Base-by-base conservation (phyloP, 2,888 invertebrate species). In the Eupithecia exiguata region DNA sequence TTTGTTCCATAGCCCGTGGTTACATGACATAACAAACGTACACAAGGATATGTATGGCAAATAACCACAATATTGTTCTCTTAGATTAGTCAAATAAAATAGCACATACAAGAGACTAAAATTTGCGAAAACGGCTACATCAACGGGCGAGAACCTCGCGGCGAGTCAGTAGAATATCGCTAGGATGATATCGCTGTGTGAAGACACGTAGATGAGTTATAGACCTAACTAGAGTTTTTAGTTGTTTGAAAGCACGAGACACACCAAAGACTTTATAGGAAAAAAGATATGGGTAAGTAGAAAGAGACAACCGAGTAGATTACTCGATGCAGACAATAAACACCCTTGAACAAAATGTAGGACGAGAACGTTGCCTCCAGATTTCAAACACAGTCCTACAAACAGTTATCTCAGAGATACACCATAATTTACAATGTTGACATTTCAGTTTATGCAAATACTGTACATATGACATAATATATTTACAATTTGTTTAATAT, bases 381-480 rank as follows among this genome's bases (percentile, higher is more conserved):
- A 72, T 65, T 63, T 63, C 30, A 46, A 66, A 66, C 16, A 66
- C 40, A 58, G 58, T 25, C 14, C 12, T 14, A 14, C 65, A 21
- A 66, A 66, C 66, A 66, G 49, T 53, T 65, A 65, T 65, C 63
- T 70, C 36, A 0, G 53, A 67, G 38, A 58, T 14, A 71, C 63
- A 69, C 49, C 58, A 68, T 70, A 58, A 73, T 66, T 61, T 70
- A 71, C 74, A 62, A 68, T 70, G 69, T 68, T 68, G 71, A 72
- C 62, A 69, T 65, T 71, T 71, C 67, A 71, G 46, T 74, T 71
- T 72, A 72, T 74, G 73, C 67, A 79, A 80, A 81, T 68, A 70
- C 40, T 53, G 63, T 78, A 68, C 67, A 61, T 71, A 73, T 76
- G 77, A 79, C 49, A 77, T 73, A 77, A 78, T 67, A 74, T 62